Evolutionary conservation across 1,140 invertebrate genomes (phyloP), one percentile per base, ranked within the genome.

Genomic region (Ctenoplectra terminalis): DNA sequence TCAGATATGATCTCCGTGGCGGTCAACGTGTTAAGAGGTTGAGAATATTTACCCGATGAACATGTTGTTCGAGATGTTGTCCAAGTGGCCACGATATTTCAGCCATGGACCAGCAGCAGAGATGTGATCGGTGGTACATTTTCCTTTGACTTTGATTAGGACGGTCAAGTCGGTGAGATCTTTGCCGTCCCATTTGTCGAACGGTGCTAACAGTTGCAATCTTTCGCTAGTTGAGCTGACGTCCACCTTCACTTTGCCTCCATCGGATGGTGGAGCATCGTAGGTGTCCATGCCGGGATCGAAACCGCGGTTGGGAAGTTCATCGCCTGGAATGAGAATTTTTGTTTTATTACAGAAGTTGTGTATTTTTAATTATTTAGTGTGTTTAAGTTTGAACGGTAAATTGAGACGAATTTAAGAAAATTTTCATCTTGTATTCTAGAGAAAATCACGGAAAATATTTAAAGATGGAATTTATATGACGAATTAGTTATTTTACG

Each of bases 21-120:
- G n/a, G n/a, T n/a, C n/a, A n/a, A n/a, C n/a, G n/a, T n/a, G n/a
- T n/a, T n/a, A n/a, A n/a, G n/a, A n/a, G n/a, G n/a, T 29, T 83
- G 66, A n/a, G 34, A 8, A 54, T 61, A 95, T 95, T 95, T 94
- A 98, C 97, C 98, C 98, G 92, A 99, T 99, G 88, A 99, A 99
- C 96, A 99, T 97, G 89, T 99, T 99, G 94, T 99, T 99, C 37
- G 99, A 99, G 92, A 99, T 99, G 93, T 99, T 99, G 91, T 99
- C 99, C 88, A 99, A 95, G 94, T 99, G 99, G 61, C 99, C 99
- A 92, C 99, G 95, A 94, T 99, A 99, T 94, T 99, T 99, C 9
- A 99, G 95, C 99, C 99, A 99, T 64, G 99, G 99, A 74, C 99
- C 99, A 91, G 99, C 99, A 20, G 98, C 98, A 48, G 98, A 99